phyloP scores from a whole-genome alignment of 2,888 invertebrate genomes.

The Plebejus melissa region DNA sequence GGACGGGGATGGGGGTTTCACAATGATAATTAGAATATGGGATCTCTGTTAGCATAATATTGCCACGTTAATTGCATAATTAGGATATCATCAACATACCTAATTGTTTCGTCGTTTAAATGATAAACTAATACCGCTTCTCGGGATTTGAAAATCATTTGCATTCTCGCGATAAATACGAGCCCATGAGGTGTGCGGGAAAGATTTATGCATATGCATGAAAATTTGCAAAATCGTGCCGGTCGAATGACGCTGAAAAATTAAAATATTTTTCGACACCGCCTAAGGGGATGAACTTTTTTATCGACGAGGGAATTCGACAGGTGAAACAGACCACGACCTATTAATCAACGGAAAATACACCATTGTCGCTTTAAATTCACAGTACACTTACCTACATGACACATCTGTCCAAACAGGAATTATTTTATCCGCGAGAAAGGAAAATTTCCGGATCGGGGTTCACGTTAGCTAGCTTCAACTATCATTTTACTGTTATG shows the following conservation, averaged over 20 bases:
- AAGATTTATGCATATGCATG: conserved; percentile 18
- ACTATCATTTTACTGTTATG: not conserved
- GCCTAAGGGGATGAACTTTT: conserved; percentile 11
- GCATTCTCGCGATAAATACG: not conserved
- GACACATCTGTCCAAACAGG: conserved; percentile 13
- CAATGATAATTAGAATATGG: not conserved
- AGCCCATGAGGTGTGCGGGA: not conserved
- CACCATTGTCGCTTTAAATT: conserved; percentile 6
- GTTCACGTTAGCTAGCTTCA: not conserved
- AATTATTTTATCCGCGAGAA: not conserved
- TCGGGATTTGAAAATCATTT: not conserved
- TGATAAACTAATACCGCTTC: conserved; percentile 7
- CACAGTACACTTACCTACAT: conserved; percentile 9
- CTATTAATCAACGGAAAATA: conserved; percentile 16
- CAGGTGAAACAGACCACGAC: conserved; percentile 19
- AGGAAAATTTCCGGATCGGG: not conserved
- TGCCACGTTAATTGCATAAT: conserved; percentile 5
- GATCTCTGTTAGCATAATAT: not conserved
- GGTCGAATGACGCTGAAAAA: not conserved
- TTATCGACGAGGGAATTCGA: conserved; percentile 18
- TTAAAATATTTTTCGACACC: conserved; percentile 21
- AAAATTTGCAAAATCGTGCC: conserved; percentile 14
- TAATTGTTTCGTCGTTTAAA: conserved; percentile 18
- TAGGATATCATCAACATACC: conserved; percentile 5
- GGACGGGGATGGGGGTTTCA: not conserved